Evolutionary conservation across 2,797 vertebrate genomes (phyloP), one percentile per base, ranked within the genome.

Genomic region (Malurus splendens): DNA sequence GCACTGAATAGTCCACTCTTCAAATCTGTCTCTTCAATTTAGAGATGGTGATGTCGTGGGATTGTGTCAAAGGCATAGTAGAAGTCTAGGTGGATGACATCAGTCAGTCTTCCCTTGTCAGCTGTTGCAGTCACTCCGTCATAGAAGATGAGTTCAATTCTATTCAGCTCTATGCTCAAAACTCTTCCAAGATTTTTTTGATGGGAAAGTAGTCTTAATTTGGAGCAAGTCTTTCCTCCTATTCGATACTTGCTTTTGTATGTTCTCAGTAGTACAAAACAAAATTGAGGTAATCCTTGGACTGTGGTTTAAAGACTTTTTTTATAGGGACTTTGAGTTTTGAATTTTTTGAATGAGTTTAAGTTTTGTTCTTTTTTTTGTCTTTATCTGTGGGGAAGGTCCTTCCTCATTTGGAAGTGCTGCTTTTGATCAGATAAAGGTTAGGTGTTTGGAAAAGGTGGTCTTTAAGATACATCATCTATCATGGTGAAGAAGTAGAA

Each of bases 51-150:
- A 42, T 41, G 22, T 47, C 14, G 7, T 24, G 36, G 17, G 25
- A 44, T 56, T 15, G 6, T 54, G 33, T 77, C 36, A 14, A 48
- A 70, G 57, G 32, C 24, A 11, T 56, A 51, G 25, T 14, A 38
- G n/a, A 51, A 50, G 50, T 50, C 27, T 28, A 22, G 24, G 38
- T 39, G 22, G 32, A 44, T 56, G 38, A 44, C 19, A 25, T 14
- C 0, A 0, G 13, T 56, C 57, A 33, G 25, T 55, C 38, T 47
- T 55, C 6, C 19, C 17, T 30, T 18, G 4, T 39, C 11, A 24
- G 1, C 16, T 44, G 28, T 71, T 57, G 48, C 50, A 38, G 65
- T 44, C 18, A 38, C 23, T 44, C 38, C n/a, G 28, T 85, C 18
- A 11, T 4, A 32, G 27, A 55, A 3, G 8, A 32, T 42, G 27